Evolutionary conservation across 2,888 invertebrate genomes (phyloP).

Genomic region (Macrophya annulata): DNA sequence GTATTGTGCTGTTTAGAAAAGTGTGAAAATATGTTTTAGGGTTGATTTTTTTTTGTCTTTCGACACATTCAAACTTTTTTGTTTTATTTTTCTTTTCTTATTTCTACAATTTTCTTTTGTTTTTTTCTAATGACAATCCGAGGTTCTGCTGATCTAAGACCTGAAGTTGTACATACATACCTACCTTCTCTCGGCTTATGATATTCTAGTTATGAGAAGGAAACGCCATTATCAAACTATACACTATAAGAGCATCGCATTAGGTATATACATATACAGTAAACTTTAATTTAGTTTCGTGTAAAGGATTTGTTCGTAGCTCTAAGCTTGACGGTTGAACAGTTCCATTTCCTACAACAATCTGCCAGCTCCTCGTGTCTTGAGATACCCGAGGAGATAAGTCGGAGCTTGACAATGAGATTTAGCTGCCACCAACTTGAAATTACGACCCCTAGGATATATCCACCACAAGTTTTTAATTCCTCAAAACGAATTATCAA

Average conservation of each 20-base stretch:
- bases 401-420: constrained; percentile 36
- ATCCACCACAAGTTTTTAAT: background rate
- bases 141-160: background rate
- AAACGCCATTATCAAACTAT: background rate
- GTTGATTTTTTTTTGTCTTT: background rate
- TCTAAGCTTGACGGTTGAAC: constrained; percentile 32
- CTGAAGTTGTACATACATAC: background rate
- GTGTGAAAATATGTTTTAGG: background rate
- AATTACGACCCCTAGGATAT: constrained; percentile 14
- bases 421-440: constrained; percentile 29
- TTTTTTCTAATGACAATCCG: background rate
- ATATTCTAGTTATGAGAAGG: background rate
- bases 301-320: constrained; percentile 38
- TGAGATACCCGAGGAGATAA: constrained; percentile 25
- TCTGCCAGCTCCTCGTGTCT: constrained; percentile 1
- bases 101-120: background rate
- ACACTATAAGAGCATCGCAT: constrained; percentile 4
- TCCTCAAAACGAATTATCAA: background rate
- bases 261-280: background rate
- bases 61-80: background rate
- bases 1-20: background rate
- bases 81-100: background rate
- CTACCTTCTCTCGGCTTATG: background rate
- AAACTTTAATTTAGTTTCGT: constrained; percentile 40
- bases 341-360: constrained; percentile 21